Evolutionary conservation across 2,797 vertebrate genomes (phyloP), one percentile per base, ranked within the genome.

Genomic region (Tenualosa thibaudeaui): DNA sequence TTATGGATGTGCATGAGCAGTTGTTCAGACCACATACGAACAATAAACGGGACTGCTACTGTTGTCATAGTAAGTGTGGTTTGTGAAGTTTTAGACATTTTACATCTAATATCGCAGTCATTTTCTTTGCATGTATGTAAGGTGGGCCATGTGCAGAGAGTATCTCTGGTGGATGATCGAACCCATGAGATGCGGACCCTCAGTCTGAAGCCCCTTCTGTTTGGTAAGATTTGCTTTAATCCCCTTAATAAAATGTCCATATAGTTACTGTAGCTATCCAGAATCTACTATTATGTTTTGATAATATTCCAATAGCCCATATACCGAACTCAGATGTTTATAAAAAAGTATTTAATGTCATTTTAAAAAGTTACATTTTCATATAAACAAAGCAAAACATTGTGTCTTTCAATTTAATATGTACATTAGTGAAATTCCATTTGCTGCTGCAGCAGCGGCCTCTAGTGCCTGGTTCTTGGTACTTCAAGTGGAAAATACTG

Each of bases 181-280:
- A 93, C 91, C 17, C 96, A 97, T 82, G 86, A 94, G 87, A 95
- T 98, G 95, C 96, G 94, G 90, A 98, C 98, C 3, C 95, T 99
- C 86, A 98, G 98, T 91, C 93, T 99, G 88, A 99, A 99, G 88
- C 95, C 95, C 54, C 90, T 96, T 86, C 90, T 96, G 7, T 96
- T 96, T 89, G 95, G 95, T 96, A 87, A 92, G 94, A 26, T 53
- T 78, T 51, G n/a, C 43, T 31, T 43, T 78, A 40, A 78, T 78
- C 17, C 37, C 37, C 37, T 19, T 5, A 43, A 19, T 78, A 40
- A 43, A 8, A 78, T 78, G 26, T 5, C 22, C 31, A 37, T 13
- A 12, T 83, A 46, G 46, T 4, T 15, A 54, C 53, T 17, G 50
- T 46, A 15, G 22, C 49, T 82, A 46, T 56, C 2, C 13, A 2